Conservation (phyloP, 2,797 vertebrate species). For the Pelodytes ibericus region DNA sequence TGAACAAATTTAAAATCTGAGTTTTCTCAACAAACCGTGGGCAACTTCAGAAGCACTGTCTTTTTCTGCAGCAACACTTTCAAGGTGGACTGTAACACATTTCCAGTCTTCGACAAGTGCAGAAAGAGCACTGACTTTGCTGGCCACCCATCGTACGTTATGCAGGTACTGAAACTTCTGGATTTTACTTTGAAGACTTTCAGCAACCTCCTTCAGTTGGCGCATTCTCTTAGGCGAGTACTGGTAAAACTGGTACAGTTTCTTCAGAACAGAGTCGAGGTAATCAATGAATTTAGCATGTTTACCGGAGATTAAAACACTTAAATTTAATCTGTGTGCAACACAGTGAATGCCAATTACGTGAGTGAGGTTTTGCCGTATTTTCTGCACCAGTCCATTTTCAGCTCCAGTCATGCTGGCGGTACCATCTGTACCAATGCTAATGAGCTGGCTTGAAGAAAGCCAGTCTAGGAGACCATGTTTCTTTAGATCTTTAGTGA, state of each 20-base stretch:
- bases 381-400: conserved; percentile 1
- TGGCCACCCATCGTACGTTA: background rate
- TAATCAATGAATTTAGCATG: background rate
- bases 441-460: conserved; percentile 3
- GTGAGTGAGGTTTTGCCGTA: background rate
- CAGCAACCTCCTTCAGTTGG: background rate
- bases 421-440: conserved; percentile 3
- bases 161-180: background rate
- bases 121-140: conserved; percentile 12
- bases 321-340: conserved; percentile 16
- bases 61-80: conserved; percentile 15
- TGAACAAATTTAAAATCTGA: background rate
- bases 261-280: conserved; percentile 5
- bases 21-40: background rate
- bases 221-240: background rate
- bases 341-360: conserved; percentile 12
- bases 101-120: background rate
- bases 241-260: conserved; percentile 12
- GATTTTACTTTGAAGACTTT: background rate
- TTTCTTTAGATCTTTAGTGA: background rate
- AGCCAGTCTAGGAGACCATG: too few species aligned
- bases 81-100: conserved; percentile 5
- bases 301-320: too few species aligned
- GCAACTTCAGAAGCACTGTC: background rate
- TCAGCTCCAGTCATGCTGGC: background rate